Evolutionary conservation across 2,888 invertebrate genomes (phyloP), one percentile per base, ranked within the genome.

Genomic region (Netelia fuscicornis): DNA sequence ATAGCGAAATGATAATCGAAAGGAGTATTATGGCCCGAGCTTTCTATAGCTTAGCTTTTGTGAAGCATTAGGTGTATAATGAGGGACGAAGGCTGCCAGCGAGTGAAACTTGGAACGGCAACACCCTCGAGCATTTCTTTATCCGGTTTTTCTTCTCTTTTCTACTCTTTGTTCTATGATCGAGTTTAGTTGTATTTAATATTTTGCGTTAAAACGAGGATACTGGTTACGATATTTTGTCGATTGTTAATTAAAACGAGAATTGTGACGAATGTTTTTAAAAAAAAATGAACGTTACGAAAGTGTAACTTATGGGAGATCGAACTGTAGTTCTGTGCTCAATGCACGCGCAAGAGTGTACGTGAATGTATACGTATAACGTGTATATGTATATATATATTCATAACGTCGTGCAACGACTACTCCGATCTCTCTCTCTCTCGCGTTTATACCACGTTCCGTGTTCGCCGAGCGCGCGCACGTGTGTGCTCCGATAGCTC

Each of bases 401-500:
- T 52, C 70, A 58, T 20, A 42, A 70, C 70, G 60, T 48, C 58
- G 20, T 58, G 58, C 23, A 58, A 58, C 58, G 58, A 58, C 67
- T 56, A 23, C 67, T 62, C 62, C n/a, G 44, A 20, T 60, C 64
- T 75, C 85, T 25, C 70, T 70, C 75, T 54, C 0, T 17, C 17
- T 17, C 67, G 60, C 77, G 76, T 60, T 74, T 25, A 71, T 64
- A 56, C 78, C 44, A 70, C 85, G 83, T 79, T 64, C 75, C 81
- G 81, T 81, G 80, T 81, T 72, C 81, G 85, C 60, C 62, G 85
- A 82, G 75, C 58, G 78, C 82, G 82, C 83, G 83, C 84, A 83
- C 83, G 86, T 86, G 84, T 81, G 85, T 85, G 85, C 85, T 80
- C 37, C 85, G 68, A 72, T 65, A 64, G 79, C 79, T 76, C 76